Conservation (phyloP, 2,113 vertebrate genomes). For the Dromiciops gliroides region DNA sequence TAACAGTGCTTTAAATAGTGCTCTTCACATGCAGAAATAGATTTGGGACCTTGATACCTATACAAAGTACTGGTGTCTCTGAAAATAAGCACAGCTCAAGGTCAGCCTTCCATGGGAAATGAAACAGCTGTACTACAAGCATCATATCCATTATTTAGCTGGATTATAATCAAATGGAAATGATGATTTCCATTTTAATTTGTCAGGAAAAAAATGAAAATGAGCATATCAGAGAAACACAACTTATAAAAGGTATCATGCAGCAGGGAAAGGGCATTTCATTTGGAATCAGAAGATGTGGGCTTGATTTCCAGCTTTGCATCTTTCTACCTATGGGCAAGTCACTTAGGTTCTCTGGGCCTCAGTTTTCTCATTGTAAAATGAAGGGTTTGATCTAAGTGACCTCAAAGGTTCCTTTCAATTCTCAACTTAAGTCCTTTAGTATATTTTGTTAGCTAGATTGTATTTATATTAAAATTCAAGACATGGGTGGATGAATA, state of each 20-base stretch:
- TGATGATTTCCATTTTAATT: not conserved
- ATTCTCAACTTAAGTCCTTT: not conserved
- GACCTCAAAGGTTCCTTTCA: not conserved
- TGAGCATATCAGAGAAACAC: not conserved
- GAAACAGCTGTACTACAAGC: not conserved
- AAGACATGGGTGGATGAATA: not conserved
- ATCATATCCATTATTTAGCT: not conserved
- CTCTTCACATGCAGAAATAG: not conserved
- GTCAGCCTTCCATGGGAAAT: not conserved
- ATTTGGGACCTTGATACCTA: not conserved
- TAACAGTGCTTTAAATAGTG: not conserved
- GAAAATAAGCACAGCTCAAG: not conserved
- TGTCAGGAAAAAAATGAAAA: not conserved
- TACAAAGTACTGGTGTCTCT: not conserved
- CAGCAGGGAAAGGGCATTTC: not conserved
- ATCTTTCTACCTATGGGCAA: not conserved
- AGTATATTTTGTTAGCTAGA: not conserved
- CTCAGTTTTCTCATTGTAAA: not conserved
- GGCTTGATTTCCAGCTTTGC: not conserved
- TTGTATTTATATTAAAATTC: not conserved
- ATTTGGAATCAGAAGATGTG: not conserved
- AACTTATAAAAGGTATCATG: not conserved
- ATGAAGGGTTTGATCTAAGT: not conserved
- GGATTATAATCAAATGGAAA: not conserved
- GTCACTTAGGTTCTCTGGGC: not conserved